These are phyloP conservation scores for Drosophila limbata DNA, from an alignment of 2,888 invertebrate genomes.

Conservation along the genomic window DNA sequence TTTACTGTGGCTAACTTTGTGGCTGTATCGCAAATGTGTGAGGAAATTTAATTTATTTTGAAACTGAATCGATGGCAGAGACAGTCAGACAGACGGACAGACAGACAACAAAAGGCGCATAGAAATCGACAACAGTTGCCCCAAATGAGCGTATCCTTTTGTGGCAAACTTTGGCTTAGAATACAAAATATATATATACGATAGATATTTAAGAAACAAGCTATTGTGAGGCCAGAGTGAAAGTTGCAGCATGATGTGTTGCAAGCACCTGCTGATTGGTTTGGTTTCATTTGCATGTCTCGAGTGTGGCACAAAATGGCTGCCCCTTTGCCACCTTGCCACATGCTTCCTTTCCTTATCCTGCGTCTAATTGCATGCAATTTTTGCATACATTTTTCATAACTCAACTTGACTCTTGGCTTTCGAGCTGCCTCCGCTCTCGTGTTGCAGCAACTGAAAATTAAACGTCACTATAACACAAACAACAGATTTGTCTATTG, in stretches of 20 bases:
- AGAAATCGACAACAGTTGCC: constrained; percentile 44
- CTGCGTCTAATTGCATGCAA: constrained; percentile 44
- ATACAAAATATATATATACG: not conserved
- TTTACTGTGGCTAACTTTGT: constrained; percentile 26
- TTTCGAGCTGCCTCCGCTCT: not conserved
- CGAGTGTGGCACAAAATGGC: constrained; percentile 48
- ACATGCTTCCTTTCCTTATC: not conserved
- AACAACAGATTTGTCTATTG: constrained; percentile 6
- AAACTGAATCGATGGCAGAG: constrained; percentile 68
- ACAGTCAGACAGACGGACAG: not conserved
- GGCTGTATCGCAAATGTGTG: constrained; percentile 21
- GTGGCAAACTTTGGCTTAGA: constrained; percentile 45
- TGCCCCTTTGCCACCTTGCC: constrained; percentile 3
- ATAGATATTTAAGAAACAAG: constrained; percentile 2
- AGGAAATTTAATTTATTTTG: constrained; percentile 73
- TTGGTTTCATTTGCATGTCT: constrained; percentile 42
- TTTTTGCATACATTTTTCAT: constrained; percentile 53
- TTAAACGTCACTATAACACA: constrained; percentile 13
- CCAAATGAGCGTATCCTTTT: constrained; percentile 41
- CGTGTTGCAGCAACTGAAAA: not conserved
- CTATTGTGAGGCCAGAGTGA: constrained; percentile 18
- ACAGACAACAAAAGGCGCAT: constrained; percentile 8
- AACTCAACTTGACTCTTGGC: constrained; percentile 19
- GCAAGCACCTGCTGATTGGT: constrained; percentile 39
- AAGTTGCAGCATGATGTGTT: constrained; percentile 16